These are phyloP conservation scores for Ibycter americanus DNA, from an alignment of 2,797 vertebrate species.

Conservation along the genomic window DNA sequence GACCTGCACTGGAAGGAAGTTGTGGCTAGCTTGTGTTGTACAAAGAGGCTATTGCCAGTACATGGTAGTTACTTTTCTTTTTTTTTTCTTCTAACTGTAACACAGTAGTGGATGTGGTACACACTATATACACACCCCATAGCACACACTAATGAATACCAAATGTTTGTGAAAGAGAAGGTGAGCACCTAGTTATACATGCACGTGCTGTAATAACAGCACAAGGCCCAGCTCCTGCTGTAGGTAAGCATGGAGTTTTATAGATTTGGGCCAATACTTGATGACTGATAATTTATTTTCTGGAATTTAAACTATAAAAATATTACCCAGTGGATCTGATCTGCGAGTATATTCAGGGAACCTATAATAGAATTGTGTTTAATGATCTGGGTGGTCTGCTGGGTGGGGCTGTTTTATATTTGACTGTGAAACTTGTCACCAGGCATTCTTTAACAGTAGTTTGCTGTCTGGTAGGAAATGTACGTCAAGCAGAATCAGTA, in stretches of 20 bases:
- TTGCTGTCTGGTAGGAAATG: not conserved
- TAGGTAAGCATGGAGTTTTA: not conserved
- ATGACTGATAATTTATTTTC: not conserved
- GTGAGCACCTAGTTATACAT: not conserved
- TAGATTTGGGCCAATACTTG: not conserved
- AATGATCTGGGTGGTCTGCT: not conserved
- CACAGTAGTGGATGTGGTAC: too few species aligned
- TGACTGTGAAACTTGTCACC: not conserved
- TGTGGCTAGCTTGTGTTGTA: not conserved
- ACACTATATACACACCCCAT: not conserved
- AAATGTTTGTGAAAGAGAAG: not conserved
- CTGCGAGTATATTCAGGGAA: not conserved
- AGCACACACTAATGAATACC: not conserved
- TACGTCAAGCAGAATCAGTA: constrained; percentile 17
- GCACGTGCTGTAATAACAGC: not conserved
- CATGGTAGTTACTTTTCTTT: not conserved
- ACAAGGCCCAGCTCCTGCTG: not conserved
- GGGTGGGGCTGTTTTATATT: not conserved
- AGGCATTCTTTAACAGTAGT: not conserved
- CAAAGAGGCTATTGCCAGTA: not conserved
- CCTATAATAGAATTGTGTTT: not conserved
- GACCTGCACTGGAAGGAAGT: not conserved
- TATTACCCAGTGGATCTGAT: not conserved
- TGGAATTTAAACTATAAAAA: not conserved
- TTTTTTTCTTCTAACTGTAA: too few species aligned